phyloP scores from a whole-genome alignment of 2,888 invertebrate genomes.

The Caenorhabditis afra region DNA sequence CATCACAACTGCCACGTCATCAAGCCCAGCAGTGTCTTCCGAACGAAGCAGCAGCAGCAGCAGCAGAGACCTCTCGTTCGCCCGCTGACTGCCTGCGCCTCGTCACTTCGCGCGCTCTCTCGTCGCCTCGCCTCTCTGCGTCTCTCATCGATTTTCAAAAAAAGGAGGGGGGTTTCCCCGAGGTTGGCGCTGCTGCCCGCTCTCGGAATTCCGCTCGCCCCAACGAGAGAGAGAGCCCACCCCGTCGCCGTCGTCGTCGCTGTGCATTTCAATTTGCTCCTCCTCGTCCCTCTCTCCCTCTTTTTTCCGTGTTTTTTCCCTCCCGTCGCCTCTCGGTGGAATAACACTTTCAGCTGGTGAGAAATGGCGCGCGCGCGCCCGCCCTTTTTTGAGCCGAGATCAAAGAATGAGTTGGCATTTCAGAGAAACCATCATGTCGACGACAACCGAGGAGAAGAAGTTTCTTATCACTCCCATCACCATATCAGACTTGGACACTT shows the following conservation, averaged over 20 bases:
- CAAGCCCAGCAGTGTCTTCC: slow-evolving; percentile 3
- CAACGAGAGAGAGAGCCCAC: too few relatives aligned
- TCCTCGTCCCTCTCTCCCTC: background rate
- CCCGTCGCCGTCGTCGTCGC: too few relatives aligned
- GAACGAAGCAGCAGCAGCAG: slow-evolving; percentile 16
- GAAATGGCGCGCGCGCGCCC: slow-evolving; percentile 2
- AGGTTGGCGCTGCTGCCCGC: background rate
- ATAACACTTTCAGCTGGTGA: slow-evolving; percentile 33
- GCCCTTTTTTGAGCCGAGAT: too few relatives aligned
- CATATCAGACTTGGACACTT: slow-evolving; percentile 47
- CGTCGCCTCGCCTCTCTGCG: slow-evolving; percentile 20
- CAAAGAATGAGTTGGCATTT: background rate
- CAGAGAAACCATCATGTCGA: slow-evolving; percentile 33
- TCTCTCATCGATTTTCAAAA: slow-evolving; percentile 35
- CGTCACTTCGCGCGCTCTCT: slow-evolving; percentile 5
- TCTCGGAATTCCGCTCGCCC: slow-evolving; percentile 13
- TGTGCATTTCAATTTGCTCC: slow-evolving; percentile 31
- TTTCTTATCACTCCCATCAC: slow-evolving; percentile 59
- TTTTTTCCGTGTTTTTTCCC: background rate
- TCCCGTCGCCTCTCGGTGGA: background rate
- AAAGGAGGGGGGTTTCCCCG: slow-evolving; percentile 58
- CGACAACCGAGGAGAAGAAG: slow-evolving; percentile 56
- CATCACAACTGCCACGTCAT: slow-evolving; percentile 40
- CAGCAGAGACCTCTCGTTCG: slow-evolving; percentile 32
- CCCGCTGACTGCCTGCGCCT: slow-evolving; percentile 42